A percentile compares a stretch with the other conserved stretches of the same genome.
Evolutionary conservation across 2,797 vertebrate species (phyloP).

Genomic region (Artibeus lituratus): DNA sequence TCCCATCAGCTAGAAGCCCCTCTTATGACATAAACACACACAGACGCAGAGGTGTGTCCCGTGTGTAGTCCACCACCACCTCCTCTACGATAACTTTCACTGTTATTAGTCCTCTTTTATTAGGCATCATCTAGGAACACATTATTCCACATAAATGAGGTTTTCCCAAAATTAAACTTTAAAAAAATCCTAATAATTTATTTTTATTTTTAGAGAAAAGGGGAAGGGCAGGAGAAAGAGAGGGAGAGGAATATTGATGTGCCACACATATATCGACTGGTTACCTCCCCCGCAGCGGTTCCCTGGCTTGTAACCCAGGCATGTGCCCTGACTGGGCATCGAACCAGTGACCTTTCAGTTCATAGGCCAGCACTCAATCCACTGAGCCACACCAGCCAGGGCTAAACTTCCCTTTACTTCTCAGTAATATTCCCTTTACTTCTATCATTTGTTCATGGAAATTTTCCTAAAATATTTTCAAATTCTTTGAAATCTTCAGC

Average conservation of each 20-base stretch:
- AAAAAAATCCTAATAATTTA: too few species aligned
- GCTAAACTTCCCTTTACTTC: background rate
- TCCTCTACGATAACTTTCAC: background rate
- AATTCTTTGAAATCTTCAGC: background rate
- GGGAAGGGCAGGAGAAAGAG: too few species aligned
- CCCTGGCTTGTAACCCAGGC: too few species aligned
- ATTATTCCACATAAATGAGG: background rate
- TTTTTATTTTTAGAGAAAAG: too few species aligned
- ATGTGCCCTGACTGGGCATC: too few species aligned
- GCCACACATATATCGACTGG: too few species aligned
- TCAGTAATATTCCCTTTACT: slow-evolving; percentile 20
- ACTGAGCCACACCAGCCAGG: too few species aligned
- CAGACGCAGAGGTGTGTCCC: background rate
- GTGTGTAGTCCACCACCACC: background rate
- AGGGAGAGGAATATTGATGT: too few species aligned
- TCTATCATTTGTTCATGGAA: slow-evolving; percentile 15
- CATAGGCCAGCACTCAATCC: too few species aligned
- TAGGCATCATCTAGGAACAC: background rate
- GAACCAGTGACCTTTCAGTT: too few species aligned
- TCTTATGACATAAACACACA: background rate
- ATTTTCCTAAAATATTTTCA: slow-evolving; percentile 1
- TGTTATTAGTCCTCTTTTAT: background rate
- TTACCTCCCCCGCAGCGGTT: too few species aligned
- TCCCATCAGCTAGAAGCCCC: background rate
- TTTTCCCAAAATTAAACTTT: background rate